Conservation (phyloP, 2,888 invertebrate species). For the Orthosia cruda region DNA sequence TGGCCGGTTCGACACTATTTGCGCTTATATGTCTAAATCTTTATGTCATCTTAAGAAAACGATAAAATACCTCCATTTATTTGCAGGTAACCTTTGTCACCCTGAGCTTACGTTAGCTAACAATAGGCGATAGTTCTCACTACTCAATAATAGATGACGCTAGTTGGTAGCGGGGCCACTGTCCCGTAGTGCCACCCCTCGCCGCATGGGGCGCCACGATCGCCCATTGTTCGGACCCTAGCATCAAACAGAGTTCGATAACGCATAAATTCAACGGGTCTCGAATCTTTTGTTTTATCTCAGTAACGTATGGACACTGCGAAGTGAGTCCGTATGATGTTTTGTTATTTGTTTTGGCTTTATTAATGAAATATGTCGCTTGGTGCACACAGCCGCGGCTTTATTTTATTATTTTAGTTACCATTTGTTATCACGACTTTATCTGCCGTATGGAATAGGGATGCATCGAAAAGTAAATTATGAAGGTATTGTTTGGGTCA, state of each 20-base stretch:
- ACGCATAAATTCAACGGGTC: conserved; percentile 89
- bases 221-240: conserved; percentile 87
- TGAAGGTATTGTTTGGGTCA: conserved; percentile 89
- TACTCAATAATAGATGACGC: conserved; percentile 89
- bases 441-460: conserved; percentile 88
- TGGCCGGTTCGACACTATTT: conserved; percentile 50
- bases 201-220: conserved; percentile 91
- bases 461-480: conserved; percentile 91
- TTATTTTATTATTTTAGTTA: conserved; percentile 92
- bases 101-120: conserved; percentile 65
- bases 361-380: conserved; percentile 92
- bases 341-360: conserved; percentile 89
- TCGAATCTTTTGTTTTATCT: conserved; percentile 91
- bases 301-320: conserved; percentile 91
- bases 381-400: conserved; percentile 84
- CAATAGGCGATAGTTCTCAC: conserved; percentile 75
- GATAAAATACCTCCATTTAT: conserved; percentile 75
- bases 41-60: conserved; percentile 70
- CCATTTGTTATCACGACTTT: conserved; percentile 92
- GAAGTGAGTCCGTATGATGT: conserved; percentile 91
- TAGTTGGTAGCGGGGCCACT: conserved; percentile 68
- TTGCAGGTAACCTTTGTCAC: conserved; percentile 75
- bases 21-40: conserved; percentile 70
- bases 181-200: conserved; percentile 78
- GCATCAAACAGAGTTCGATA: conserved; percentile 89